These are phyloP conservation scores for Alectura lathami DNA, from an alignment of 2,113 vertebrate genomes.

Conservation along the genomic window DNA sequence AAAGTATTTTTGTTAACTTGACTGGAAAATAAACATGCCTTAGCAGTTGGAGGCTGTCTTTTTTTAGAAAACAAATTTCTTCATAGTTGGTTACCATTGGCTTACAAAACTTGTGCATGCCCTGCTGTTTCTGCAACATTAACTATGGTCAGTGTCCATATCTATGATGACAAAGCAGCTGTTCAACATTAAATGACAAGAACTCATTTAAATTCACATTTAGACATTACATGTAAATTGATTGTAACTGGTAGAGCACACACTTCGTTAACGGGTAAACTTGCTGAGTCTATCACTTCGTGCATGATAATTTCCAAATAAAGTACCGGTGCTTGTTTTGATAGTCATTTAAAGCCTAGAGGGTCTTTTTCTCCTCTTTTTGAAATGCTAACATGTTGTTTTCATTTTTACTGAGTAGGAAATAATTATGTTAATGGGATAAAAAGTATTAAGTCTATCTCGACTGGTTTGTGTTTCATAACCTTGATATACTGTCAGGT, in stretches of 20 bases:
- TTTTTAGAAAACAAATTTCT: conserved; percentile 22
- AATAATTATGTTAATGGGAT: conserved; percentile 61
- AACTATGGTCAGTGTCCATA: neutral
- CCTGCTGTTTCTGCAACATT: neutral
- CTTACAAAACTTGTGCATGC: neutral
- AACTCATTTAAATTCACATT: conserved; percentile 37
- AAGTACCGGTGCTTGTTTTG: conserved; percentile 43
- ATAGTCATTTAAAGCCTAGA: conserved; percentile 23
- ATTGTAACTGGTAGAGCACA: neutral
- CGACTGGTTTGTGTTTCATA: neutral
- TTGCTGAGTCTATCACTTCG: neutral
- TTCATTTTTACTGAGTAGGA: conserved; percentile 50
- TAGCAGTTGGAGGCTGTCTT: conserved; percentile 5
- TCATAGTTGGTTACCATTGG: neutral
- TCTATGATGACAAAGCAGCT: neutral
- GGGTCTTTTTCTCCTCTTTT: conserved; percentile 8
- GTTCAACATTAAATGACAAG: conserved; percentile 30
- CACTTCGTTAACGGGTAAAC: conserved; percentile 18
- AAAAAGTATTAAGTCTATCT: neutral
- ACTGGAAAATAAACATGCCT: conserved; percentile 49
- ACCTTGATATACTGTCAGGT: neutral
- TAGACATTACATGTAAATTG: conserved; percentile 56
- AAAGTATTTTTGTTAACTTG: conserved; percentile 41
- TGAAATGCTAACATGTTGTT: conserved; percentile 38
- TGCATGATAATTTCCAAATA: conserved; percentile 34